A percentile compares a stretch with the other conserved stretches of the same genome.
Evolutionary conservation across 2,888 invertebrate species (phyloP).

Genomic region (Caenorhabditis drosophilae): DNA sequence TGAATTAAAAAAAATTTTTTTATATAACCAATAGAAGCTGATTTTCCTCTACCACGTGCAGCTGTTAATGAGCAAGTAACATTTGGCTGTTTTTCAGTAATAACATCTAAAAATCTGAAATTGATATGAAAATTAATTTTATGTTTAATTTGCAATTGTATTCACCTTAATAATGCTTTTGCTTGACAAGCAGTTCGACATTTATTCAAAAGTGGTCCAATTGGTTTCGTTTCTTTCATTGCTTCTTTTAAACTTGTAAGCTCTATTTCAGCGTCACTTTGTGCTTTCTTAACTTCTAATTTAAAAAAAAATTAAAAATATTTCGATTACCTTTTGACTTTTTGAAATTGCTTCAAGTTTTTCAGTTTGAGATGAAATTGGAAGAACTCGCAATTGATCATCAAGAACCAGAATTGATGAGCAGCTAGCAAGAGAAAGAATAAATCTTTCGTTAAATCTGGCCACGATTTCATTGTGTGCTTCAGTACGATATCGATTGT

Average conservation of each 20-base stretch:
- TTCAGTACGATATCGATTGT: slow-evolving; percentile 91
- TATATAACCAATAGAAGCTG: slow-evolving; percentile 92
- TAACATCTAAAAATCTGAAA: slow-evolving; percentile 89
- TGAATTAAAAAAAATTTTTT: too few relatives aligned
- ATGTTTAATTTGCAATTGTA: not conserved
- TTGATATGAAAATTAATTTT: not conserved
- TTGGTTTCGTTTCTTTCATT: slow-evolving; percentile 87
- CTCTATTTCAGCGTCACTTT: slow-evolving; percentile 73
- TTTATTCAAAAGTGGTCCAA: slow-evolving; percentile 84
- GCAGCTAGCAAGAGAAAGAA: slow-evolving; percentile 87
- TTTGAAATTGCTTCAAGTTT: slow-evolving; percentile 75
- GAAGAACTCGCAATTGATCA: slow-evolving; percentile 87
- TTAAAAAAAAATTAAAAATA: too few relatives aligned
- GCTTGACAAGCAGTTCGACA: slow-evolving; percentile 78
- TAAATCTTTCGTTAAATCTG: slow-evolving; percentile 93
- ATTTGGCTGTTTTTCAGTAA: slow-evolving; percentile 86
- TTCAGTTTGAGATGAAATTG: slow-evolving; percentile 86
- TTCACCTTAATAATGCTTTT: slow-evolving; percentile 43
- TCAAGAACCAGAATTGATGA: slow-evolving; percentile 80
- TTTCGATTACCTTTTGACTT: slow-evolving; percentile 34
- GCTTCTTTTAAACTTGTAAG: slow-evolving; percentile 82
- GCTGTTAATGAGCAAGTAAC: slow-evolving; percentile 94
- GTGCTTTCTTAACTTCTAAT: slow-evolving; percentile 45
- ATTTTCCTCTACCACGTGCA: slow-evolving; percentile 92
- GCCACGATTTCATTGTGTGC: slow-evolving; percentile 88